Conservation (phyloP, 2,113 vertebrate species). For the Delphinapterus leucas region DNA sequence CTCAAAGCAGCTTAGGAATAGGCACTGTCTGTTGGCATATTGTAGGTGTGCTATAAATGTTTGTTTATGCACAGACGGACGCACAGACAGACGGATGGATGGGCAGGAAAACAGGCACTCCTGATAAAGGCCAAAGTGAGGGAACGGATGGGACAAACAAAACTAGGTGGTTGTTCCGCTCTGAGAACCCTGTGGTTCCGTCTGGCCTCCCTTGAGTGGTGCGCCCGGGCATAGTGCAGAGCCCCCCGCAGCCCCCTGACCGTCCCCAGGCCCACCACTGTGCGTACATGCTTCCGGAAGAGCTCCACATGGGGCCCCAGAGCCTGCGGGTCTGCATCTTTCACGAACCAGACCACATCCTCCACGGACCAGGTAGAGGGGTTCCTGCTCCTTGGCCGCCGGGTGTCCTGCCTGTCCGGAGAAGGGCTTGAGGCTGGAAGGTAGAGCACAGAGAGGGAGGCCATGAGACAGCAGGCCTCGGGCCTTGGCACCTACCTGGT, state of each 20-base stretch:
- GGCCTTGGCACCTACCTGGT: neutral
- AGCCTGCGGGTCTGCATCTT: constrained; percentile 95
- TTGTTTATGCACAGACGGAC: neutral
- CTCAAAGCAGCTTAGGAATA: neutral
- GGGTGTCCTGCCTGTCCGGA: constrained; percentile 84
- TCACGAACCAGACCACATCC: constrained; percentile 95
- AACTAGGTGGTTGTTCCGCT: neutral
- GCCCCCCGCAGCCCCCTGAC: neutral
- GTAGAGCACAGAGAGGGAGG: neutral
- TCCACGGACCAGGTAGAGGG: constrained; percentile 95
- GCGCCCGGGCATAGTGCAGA: neutral
- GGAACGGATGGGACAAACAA: neutral
- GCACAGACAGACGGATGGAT: neutral
- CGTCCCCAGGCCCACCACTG: neutral
- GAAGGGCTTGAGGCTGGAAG: constrained; percentile 87
- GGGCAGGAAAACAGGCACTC: neutral
- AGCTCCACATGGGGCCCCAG: constrained; percentile 94
- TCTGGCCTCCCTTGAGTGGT: neutral
- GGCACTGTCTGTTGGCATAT: neutral
- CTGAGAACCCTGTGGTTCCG: neutral
- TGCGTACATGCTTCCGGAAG: constrained; percentile 96
- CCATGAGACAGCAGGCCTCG: neutral
- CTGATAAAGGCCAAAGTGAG: neutral
- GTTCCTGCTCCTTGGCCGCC: constrained; percentile 87
- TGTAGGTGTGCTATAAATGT: neutral